Percentiles rank a stretch among this genome's conserved stretches.
These are phyloP conservation scores for Eupelmus urozonus DNA, from an alignment of 2,888 invertebrate genomes.

Conservation along the genomic window DNA sequence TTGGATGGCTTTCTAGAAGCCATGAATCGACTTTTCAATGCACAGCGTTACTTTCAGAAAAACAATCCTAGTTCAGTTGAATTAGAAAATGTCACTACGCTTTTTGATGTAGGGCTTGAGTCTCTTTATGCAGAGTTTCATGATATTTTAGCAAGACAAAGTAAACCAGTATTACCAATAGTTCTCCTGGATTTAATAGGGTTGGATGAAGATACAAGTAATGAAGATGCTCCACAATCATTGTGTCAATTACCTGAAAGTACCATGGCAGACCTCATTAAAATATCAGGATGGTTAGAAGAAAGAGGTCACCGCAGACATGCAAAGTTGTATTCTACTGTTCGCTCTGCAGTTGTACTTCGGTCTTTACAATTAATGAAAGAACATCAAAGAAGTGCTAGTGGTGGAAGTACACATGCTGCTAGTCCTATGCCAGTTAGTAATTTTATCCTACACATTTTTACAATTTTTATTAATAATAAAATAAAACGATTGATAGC, in stretches of 20 bases:
- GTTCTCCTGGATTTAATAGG: conserved; percentile 92
- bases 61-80: conserved; percentile 96
- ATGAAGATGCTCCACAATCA: conserved; percentile 81
- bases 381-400: conserved; percentile 88
- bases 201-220: conserved; percentile 87
- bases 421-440: conserved; percentile 83
- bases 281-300: conserved; percentile 92
- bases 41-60: conserved; percentile 93
- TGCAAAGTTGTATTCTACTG: conserved; percentile 86
- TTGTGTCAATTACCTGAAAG: conserved; percentile 85
- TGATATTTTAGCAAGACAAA: conserved; percentile 90
- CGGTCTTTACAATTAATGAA: conserved; percentile 87
- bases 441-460: conserved; percentile 25
- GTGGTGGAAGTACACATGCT: conserved; percentile 86
- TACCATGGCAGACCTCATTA: conserved; percentile 84
- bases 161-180: conserved; percentile 90
- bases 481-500: too few species aligned
- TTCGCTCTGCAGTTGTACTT: conserved; percentile 87
- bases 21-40: conserved; percentile 90
- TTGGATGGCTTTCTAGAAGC: conserved; percentile 82
- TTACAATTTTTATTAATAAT: not conserved
- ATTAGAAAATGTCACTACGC: conserved; percentile 90
- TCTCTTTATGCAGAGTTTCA: conserved; percentile 93
- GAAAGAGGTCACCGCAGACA: conserved; percentile 86
- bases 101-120: conserved; percentile 90